Evolutionary conservation across 2,888 invertebrate species (phyloP).

Genomic region (Junonia oenone): DNA sequence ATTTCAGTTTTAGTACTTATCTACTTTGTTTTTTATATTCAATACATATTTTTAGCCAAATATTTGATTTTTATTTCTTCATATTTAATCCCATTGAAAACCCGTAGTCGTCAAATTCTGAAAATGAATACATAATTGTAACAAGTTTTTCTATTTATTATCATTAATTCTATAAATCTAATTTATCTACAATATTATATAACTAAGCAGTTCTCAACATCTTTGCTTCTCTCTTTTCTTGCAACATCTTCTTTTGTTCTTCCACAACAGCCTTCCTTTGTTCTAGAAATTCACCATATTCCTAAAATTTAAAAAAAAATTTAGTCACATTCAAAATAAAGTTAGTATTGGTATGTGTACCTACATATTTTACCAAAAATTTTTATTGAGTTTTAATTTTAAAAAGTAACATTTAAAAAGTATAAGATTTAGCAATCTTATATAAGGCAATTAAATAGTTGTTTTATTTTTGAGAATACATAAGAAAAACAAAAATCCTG

Average conservation of each 20-base stretch:
- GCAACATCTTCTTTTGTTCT: constrained; percentile 86
- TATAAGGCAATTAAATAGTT: too few species aligned
- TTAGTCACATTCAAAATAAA: neutral
- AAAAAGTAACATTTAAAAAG: too few species aligned
- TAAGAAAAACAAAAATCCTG: too few species aligned
- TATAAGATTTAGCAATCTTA: too few species aligned
- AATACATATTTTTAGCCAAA: constrained; percentile 16
- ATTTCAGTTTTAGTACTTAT: neutral
- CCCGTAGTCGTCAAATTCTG: too few species aligned
- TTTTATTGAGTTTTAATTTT: too few species aligned
- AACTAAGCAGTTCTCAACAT: constrained; percentile 86
- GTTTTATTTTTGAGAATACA: too few species aligned
- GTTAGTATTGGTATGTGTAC: too few species aligned
- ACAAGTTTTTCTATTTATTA: constrained; percentile 6
- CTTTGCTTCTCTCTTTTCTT: constrained; percentile 93
- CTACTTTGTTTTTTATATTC: constrained; percentile 5
- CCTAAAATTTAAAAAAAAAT: constrained; percentile 54
- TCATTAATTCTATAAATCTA: constrained; percentile 10
- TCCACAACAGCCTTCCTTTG: constrained; percentile 85
- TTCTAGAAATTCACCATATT: constrained; percentile 89
- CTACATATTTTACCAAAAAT: too few species aligned
- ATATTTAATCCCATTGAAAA: neutral
- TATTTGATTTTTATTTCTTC: constrained; percentile 2
- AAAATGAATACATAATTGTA: neutral
- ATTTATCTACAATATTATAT: constrained; percentile 21